These are phyloP conservation scores for Diprion similis DNA, from an alignment of 1,140 invertebrate species.

Conservation along the genomic window DNA sequence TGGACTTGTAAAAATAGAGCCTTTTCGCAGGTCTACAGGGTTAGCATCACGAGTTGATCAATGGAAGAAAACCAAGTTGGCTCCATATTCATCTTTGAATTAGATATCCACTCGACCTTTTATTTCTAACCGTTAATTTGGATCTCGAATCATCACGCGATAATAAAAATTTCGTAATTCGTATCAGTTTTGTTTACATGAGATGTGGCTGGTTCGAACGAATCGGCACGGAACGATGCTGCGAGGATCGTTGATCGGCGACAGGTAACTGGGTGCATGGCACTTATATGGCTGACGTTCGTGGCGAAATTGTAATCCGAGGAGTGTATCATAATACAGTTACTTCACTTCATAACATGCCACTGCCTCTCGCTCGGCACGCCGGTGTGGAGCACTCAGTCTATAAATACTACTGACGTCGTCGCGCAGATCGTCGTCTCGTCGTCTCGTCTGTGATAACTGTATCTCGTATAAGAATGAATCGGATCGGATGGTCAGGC, in stretches of 20 bases:
- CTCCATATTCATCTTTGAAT: neutral
- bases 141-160: no score
- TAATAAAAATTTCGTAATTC: no score
- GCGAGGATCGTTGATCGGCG: no score
- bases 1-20: neutral
- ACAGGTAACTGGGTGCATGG: neutral
- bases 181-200: no score
- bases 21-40: neutral
- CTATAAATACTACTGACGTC: constrained; percentile 2
- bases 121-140: neutral
- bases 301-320: neutral
- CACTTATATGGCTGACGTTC: neutral
- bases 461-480: neutral
- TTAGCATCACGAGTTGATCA: neutral
- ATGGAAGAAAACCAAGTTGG: no score
- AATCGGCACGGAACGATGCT: no score
- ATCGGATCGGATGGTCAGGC: neutral
- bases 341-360: neutral
- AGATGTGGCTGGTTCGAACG: no score
- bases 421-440: neutral
- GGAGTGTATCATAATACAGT: neutral
- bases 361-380: neutral
- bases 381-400: neutral
- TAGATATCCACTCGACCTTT: neutral
- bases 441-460: neutral